Base-by-base conservation (phyloP, 2,797 vertebrate species). In the Muscicapa comitata region DNA sequence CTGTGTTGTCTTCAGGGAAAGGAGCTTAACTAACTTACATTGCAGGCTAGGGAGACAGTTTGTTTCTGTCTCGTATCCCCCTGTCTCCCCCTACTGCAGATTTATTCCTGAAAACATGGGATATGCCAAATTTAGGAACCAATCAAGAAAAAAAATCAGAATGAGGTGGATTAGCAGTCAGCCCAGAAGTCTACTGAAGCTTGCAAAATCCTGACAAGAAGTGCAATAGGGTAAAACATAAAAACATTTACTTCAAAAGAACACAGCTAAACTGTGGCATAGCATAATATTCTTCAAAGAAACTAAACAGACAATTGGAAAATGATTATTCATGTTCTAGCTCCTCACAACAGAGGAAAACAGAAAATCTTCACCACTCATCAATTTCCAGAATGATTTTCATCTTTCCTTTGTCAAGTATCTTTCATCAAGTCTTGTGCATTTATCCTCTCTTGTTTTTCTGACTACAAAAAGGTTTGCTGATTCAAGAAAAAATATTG, bases 171-270 rank as follows among this genome's bases (percentile, higher is more conserved):
- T 95, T 93, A 92, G 10, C 42, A 74, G 79, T 71, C 50, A 50
- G 31, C 13, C 17, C 31, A 13, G 86, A 76, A 91, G 8, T 84
- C 73, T 81, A 35, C 63, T 90, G 68, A 87, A 94, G 73, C 73
- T 81, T 79, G 62, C 42, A 79, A 88, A 92, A 71, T 38, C 86
- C 80, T 90, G 84, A 91, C 83, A 94, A 84, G 38, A 47, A 94
- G 25, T 59, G 58, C 18, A 84, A 75, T 12, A 35, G 8, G 35
- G 35, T 35, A 94, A 86, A 95, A 68, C 61, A 75, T 71, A 88
- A 93, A 94, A 88, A 40, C 3, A 19, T 25, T 55, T 35, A 78
- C 14, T 86, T 80, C 53, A 72, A 63, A 94, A 68, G 58, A 90
- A 33, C 19, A 58, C 2, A 62, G 28, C 19, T 31, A 57, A 92